phyloP scores from a whole-genome alignment of 2,113 vertebrate species.

The Ophiodon elongatus region DNA sequence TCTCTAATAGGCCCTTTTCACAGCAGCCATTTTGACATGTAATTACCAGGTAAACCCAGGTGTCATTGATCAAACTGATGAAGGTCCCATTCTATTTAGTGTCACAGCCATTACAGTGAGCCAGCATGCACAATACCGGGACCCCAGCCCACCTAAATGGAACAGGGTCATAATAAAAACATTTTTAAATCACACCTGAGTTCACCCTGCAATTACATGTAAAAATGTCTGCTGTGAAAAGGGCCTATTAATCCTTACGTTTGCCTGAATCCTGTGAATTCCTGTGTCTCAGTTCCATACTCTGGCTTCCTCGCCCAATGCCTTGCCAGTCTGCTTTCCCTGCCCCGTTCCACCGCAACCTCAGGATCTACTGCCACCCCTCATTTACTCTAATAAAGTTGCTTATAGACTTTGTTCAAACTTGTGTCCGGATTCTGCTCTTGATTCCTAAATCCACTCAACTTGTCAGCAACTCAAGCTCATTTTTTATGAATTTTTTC shows the following conservation, averaged over 20 bases:
- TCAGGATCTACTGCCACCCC: background rate
- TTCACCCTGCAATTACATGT: background rate
- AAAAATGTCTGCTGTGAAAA: background rate
- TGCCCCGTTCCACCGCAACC: background rate
- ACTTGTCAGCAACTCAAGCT: background rate
- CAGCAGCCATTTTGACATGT: background rate
- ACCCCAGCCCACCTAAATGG: too few species aligned
- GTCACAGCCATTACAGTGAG: too few species aligned
- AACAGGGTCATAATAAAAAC: too few species aligned
- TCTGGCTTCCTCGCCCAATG: background rate
- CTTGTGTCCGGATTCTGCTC: background rate
- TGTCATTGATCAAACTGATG: background rate
- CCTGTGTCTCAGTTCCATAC: background rate
- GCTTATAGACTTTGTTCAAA: background rate
- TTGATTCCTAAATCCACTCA: background rate
- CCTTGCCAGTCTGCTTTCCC: background rate
- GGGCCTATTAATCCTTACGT: too few species aligned
- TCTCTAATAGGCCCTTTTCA: background rate
- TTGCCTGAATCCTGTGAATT: too few species aligned
- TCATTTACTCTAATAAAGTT: background rate
- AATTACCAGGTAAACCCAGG: too few species aligned
- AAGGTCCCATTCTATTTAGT: too few species aligned
- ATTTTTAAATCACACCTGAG: too few species aligned
- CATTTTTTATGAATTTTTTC: background rate
- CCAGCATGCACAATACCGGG: too few species aligned